phyloP scores from a whole-genome alignment of 2,797 vertebrate species.

The Syndactyla subalaris region DNA sequence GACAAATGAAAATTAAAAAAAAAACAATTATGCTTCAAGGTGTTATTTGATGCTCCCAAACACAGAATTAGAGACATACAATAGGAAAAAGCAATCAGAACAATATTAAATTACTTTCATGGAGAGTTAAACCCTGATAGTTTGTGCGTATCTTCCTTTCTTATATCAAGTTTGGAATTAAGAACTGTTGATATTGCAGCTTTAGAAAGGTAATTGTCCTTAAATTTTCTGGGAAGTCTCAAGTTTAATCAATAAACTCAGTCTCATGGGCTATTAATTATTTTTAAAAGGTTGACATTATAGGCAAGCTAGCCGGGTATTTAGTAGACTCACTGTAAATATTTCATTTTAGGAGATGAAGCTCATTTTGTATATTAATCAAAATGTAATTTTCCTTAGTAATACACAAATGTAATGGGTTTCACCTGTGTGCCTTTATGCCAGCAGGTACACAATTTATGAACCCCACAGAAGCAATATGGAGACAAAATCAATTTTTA shows the following conservation, averaged over 20 bases:
- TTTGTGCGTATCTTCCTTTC: neutral
- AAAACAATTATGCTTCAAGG: neutral
- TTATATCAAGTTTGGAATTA: neutral
- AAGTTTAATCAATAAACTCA: conserved; percentile 20
- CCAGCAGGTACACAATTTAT: conserved; percentile 29
- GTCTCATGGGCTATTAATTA: conserved; percentile 17
- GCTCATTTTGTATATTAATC: conserved; percentile 39
- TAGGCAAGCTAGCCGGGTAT: conserved; percentile 7
- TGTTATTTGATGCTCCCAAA: neutral
- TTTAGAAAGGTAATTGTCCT: neutral
- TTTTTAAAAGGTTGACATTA: conserved; percentile 32
- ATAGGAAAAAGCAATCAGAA: neutral
- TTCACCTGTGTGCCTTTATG: conserved; percentile 34
- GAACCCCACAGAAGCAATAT: neutral
- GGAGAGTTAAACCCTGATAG: neutral
- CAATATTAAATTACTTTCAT: neutral
- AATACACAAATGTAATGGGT: conserved; percentile 13
- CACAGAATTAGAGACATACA: neutral
- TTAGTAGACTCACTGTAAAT: conserved; percentile 12
- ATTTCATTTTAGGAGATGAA: conserved; percentile 44
- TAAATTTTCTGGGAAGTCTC: conserved; percentile 5
- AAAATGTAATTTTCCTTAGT: conserved; percentile 53
- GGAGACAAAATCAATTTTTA: neutral
- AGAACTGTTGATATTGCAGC: neutral
- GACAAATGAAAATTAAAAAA: neutral